Base-by-base conservation (phyloP, 2,797 vertebrate genomes). In the Scleropages formosus region DNA sequence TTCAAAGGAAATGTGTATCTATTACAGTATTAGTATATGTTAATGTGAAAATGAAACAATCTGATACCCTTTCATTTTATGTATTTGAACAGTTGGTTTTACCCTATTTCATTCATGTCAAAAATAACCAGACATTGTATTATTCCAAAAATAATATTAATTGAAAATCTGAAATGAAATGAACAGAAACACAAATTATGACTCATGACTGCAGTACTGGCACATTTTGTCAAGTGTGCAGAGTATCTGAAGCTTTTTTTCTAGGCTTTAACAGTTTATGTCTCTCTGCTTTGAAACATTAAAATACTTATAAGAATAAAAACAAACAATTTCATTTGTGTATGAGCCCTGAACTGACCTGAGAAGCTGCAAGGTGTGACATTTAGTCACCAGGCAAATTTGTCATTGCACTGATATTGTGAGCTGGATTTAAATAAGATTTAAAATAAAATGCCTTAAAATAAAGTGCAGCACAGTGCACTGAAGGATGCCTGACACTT, bases 11-110 rank as follows among this genome's bases (percentile, higher is more conserved):
- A 77, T 76, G 65, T 51, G 74, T 62, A 64, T 24, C 24, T 46
- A 81, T 80, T 88, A 82, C n/a, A n/a, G n/a, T 83, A 78, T 77
- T 71, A 39, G 11, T 39, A 73, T 49, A 56, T 49, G 20, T 56
- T 58, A 9, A 13, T 65, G 49, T 67, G n/a, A 22, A 51, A 68
- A 44, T n/a, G 0, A 16, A 20, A 72, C 58, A 26, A 24, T 64
- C 63, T n/a, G 24, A 16, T 26, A 51, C 46, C 62, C 18, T 53
- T 49, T 47, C 16, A 49, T 18, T 2, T 39, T 39, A 31, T 2
- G 31, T 39, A 31, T 39, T 39, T 31, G 39, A 31, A 39, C 31
- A 2, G 31, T 6, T 2, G 39, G 39, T 6, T 39, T 39, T 39
- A 39, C 6, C 6, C 27, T 75, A 73, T 78, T 20, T 51, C 44